Percentiles rank a stretch among this genome's conserved stretches.
Conservation (phyloP, 2,888 invertebrate species). For the Scelioninae gen. 2 region DNA sequence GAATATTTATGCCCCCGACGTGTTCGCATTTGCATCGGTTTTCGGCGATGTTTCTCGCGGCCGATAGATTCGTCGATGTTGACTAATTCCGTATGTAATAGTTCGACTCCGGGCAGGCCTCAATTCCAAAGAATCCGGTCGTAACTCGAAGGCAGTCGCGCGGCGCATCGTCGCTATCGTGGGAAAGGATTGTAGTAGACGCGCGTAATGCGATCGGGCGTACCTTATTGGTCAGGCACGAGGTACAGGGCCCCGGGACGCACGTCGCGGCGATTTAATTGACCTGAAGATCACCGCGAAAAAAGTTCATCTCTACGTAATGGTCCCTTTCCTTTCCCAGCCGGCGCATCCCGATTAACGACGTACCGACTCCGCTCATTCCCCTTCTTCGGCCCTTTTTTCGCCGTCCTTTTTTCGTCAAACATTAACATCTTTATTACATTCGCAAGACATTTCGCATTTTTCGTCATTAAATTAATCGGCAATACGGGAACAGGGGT, state of each 20-base stretch:
- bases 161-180: conserved; percentile 61
- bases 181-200: conserved; percentile 61
- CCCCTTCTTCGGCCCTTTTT: conserved; percentile 11
- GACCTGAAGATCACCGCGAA: conserved; percentile 68
- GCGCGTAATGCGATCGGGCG: conserved; percentile 65
- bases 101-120: conserved; percentile 52
- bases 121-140: conserved; percentile 57
- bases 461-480: conserved; percentile 52
- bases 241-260: conserved; percentile 64
- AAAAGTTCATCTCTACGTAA: conserved; percentile 69
- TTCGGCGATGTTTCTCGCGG: conserved; percentile 23
- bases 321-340: conserved; percentile 71
- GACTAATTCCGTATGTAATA: conserved; percentile 57
- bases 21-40: conserved; percentile 34
- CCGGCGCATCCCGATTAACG: conserved; percentile 55
- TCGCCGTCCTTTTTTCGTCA: conserved; percentile 34
- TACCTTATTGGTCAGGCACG: conserved; percentile 61
- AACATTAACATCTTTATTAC: conserved; percentile 56
- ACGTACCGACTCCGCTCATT: conserved; percentile 43
- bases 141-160: conserved; percentile 58
- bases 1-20: conserved; percentile 16
- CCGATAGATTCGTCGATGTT: conserved; percentile 52
- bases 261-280: conserved; percentile 70
- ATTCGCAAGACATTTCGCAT: conserved; percentile 41
- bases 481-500: conserved; percentile 42